phyloP scores from a whole-genome alignment of 2,113 vertebrate genomes.

The Scortum barcoo region DNA sequence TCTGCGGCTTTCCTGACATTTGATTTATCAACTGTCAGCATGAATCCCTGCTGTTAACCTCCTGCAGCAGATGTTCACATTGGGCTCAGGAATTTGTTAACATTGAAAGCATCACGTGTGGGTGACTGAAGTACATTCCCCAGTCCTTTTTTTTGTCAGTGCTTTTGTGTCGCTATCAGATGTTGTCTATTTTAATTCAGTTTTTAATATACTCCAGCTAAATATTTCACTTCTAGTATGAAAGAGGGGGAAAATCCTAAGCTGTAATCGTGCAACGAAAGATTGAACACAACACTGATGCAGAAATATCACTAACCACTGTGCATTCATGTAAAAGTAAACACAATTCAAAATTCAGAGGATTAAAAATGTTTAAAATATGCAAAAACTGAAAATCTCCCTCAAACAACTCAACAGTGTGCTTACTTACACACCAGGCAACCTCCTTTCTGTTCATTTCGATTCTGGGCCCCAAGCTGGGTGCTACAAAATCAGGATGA shows the following conservation, averaged over 20 bases:
- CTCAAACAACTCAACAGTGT: background rate
- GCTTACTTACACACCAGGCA: background rate
- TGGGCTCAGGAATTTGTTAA: constrained; percentile 15
- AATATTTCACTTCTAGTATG: background rate
- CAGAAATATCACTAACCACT: background rate
- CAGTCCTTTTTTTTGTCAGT: background rate
- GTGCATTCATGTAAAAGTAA: background rate
- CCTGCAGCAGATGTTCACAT: constrained; percentile 41
- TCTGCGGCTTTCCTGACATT: constrained; percentile 31
- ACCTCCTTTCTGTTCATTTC: constrained; percentile 21
- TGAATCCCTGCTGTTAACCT: constrained; percentile 32
- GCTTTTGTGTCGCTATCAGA: constrained; percentile 11
- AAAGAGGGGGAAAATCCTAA: background rate
- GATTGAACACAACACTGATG: background rate
- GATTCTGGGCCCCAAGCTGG: constrained; percentile 24
- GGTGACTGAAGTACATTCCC: background rate
- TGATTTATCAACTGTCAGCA: constrained; percentile 39
- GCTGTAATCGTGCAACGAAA: background rate
- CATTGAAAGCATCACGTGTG: constrained; percentile 6
- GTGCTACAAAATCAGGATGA: constrained; percentile 48
- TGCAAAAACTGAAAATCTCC: background rate
- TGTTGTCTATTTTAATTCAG: background rate
- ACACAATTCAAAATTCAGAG: background rate
- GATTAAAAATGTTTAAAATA: background rate
- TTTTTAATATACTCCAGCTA: background rate